Base-by-base conservation (phyloP, 2,113 vertebrate genomes). In the Epinephelus fuscoguttatus region DNA sequence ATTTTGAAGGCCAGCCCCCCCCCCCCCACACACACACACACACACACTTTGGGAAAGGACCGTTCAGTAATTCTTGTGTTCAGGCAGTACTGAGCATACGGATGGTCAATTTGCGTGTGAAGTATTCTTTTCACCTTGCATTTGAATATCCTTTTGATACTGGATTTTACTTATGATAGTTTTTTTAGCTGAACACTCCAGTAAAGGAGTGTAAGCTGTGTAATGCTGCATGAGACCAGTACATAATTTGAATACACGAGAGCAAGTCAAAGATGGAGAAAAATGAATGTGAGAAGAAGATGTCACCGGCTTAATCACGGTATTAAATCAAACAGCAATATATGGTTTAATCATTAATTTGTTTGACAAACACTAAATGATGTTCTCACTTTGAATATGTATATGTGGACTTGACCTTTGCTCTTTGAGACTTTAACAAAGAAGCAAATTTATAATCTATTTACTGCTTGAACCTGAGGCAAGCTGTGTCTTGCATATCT, bases 371-470 rank as follows among this genome's bases (percentile, higher is more conserved):
- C 11, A 52, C 5, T 0, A 42, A n/a, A 62, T 27, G 8, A 15
- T n/a, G 11, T 23, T 66, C 21, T 66, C 1, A 45, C 27, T 17
- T 53, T 21, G 17, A 9, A 67, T 53, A 19, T 52, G 42, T 12
- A 6, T 1, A 55, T 66, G 21, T 25, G n/a, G n/a, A 64, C 61
- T 4, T 76, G 59, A 49, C 66, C 45, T 79, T 61, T 69, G 55
- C 25, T 55, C 37, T 64, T 25, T 47, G 33, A n/a, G 5, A n/a
- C 19, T 57, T 57, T 23, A 4, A 33, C 12, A 67, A 12, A 23
- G 40, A 59, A 18, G 1, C n/a, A 27, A n/a, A 45, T 18, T 53
- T 27, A 27, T 19, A 49, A 18, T 4, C 13, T 67, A 8, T 14
- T 55, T 5, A 47, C 18, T 45, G 33, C 1, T n/a, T 30, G 2